Evolutionary conservation across 2,113 vertebrate genomes (phyloP).

Genomic region (Etheostoma spectabile): DNA sequence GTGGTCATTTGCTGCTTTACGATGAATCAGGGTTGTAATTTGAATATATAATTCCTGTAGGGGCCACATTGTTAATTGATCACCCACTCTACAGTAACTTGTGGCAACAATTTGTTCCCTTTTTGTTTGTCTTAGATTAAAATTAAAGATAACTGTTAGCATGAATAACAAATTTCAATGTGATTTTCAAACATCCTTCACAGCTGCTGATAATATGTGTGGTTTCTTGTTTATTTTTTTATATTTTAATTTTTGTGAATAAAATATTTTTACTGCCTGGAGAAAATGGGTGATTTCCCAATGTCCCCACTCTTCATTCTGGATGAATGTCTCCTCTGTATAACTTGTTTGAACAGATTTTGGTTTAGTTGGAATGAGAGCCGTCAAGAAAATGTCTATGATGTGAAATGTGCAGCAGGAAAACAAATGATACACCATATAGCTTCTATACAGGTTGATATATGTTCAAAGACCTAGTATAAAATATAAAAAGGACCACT

Average conservation of each 20-base stretch:
- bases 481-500: conserved; percentile 67
- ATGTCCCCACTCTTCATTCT: conserved; percentile 42
- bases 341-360: conserved; percentile 56
- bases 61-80: conserved; percentile 30
- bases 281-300: conserved; percentile 23
- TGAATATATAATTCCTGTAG: conserved; percentile 36
- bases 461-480: conserved; percentile 71
- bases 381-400: conserved; percentile 75
- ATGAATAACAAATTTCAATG: conserved; percentile 62
- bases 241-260: background rate
- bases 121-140: conserved; percentile 46
- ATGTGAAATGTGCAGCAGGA: conserved; percentile 77
- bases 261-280: conserved; percentile 19
- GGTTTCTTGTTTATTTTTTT: background rate
- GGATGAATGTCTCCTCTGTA: conserved; percentile 70
- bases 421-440: conserved; percentile 62
- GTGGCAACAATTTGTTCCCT: conserved; percentile 39
- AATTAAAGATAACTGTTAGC: conserved; percentile 58
- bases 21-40: conserved; percentile 52
- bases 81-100: conserved; percentile 46
- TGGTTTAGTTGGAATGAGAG: conserved; percentile 61
- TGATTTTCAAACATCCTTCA: conserved; percentile 46
- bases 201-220: conserved; percentile 28
- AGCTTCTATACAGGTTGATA: conserved; percentile 71
- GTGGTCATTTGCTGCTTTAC: conserved; percentile 61